Evolutionary conservation across 2,888 invertebrate genomes (phyloP), one percentile per base, ranked within the genome.

Genomic region (Sinohyriopsis cumingii): DNA sequence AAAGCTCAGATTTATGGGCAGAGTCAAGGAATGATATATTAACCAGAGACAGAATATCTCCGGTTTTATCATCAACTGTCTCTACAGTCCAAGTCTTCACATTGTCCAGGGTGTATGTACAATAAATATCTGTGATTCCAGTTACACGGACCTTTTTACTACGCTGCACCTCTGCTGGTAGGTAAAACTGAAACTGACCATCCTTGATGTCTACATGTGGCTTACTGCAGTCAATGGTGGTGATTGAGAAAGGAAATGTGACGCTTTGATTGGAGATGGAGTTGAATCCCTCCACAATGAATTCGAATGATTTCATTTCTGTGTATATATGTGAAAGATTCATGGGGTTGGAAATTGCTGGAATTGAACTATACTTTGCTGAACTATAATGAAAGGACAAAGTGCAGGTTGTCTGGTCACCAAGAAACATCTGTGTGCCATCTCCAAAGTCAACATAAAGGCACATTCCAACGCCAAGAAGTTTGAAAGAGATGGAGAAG

Each of bases 71-170:
- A 68, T 86, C 76, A n/a, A 84, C 75, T 1, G 54, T 19, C 12
- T 79, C 72, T 0, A 80, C 72, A 1, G 67, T 75, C 89, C 89
- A 89, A 19, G 28, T 55, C 72, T 88, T 87, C 15, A 25, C 59
- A 67, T 88, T 88, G 1, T 80, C 63, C n/a, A 82, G 74, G 1
- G 83, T 85, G 7, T 71, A 55, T 0, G 77, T 72, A 73, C 88
- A 88, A 28, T 71, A 62, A 3, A 88, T 81, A 62, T 79, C 75
- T 12, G 84, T 82, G 6, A 71, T 65, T 12, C 84, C 86, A 3
- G 77, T 66, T 9, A 86, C 59, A 25, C 67, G 57, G 65, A 81
- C 76, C 25, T 70, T 45, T 5, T 33, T 20, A 4, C 53, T 63
- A 25, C 55, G 56, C n/a, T 22, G 33, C 20, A 33, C 24, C 22